Evolutionary conservation across 2,797 vertebrate genomes (phyloP).

Genomic region (Xyrichtys novacula): DNA sequence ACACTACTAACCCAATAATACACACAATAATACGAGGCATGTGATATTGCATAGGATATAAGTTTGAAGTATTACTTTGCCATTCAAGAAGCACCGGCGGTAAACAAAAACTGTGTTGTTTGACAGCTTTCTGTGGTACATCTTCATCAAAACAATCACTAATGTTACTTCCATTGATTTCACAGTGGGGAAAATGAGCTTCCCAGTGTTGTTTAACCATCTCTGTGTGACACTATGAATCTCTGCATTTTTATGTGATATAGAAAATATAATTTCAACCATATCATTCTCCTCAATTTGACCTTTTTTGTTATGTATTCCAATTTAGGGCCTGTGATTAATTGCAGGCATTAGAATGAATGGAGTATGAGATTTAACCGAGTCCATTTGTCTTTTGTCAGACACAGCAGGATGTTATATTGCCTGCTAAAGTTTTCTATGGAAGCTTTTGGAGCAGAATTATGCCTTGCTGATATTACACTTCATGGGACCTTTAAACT

Average conservation of each 20-base stretch:
- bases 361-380: conserved; percentile 9
- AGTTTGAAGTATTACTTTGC: conserved; percentile 34
- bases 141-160: not conserved
- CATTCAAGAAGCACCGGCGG: conserved; percentile 28
- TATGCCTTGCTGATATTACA: conserved; percentile 1
- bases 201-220: not conserved
- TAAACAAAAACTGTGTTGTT: conserved; percentile 15
- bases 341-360: conserved; percentile 16
- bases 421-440: conserved; percentile 14
- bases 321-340: conserved; percentile 12
- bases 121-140: conserved; percentile 19
- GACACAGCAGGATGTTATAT: conserved; percentile 15
- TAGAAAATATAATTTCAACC: conserved; percentile 12
- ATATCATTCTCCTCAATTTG: conserved; percentile 3
- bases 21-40: conserved; percentile 10
- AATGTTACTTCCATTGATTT: conserved; percentile 7
- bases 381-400: conserved; percentile 27
- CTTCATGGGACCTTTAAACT: conserved; percentile 31
- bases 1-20: conserved; percentile 38
- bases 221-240: conserved; percentile 1
- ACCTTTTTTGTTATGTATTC: conserved; percentile 17
- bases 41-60: conserved; percentile 1
- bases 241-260: conserved; percentile 14
- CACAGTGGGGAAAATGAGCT: not conserved
- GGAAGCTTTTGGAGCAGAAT: conserved; percentile 9